These are phyloP conservation scores for Serripes groenlandicus DNA, from an alignment of 2,888 invertebrate species.

Conservation along the genomic window DNA sequence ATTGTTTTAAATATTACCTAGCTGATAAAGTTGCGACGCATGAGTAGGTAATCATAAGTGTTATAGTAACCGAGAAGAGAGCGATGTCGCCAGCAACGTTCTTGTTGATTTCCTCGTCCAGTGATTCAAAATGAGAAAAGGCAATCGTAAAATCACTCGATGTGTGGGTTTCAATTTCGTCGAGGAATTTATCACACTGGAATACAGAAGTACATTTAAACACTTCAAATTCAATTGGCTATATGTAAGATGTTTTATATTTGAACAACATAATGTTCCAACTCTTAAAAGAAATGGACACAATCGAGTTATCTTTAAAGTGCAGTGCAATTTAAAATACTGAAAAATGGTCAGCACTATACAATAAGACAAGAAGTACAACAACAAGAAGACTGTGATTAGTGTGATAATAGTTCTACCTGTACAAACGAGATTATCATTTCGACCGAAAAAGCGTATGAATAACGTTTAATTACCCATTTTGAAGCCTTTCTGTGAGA, in stretches of 20 bases:
- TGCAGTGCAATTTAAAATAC: too few species aligned
- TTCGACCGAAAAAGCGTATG: neutral
- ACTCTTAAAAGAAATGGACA: neutral
- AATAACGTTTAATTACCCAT: neutral
- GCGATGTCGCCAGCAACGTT: constrained; percentile 58
- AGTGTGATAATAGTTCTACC: neutral
- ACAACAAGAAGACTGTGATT: neutral
- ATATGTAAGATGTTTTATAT: neutral
- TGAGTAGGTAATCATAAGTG: constrained; percentile 41
- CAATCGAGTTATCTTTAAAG: too few species aligned
- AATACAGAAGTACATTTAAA: neutral
- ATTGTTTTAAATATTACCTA: neutral
- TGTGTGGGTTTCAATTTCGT: neutral
- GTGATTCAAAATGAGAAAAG: constrained; percentile 48
- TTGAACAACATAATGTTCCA: neutral
- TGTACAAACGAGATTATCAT: neutral
- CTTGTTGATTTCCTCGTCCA: constrained; percentile 50
- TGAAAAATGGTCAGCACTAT: too few species aligned
- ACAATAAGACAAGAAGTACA: too few species aligned
- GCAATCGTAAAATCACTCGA: constrained; percentile 35
- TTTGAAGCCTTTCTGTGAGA: neutral
- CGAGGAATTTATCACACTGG: neutral
- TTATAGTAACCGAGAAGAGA: constrained; percentile 56
- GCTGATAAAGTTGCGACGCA: constrained; percentile 16
- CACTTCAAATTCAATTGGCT: too few species aligned